These are phyloP conservation scores for Melitaea athalia DNA, from an alignment of 2,888 invertebrate species.

Conservation along the genomic window DNA sequence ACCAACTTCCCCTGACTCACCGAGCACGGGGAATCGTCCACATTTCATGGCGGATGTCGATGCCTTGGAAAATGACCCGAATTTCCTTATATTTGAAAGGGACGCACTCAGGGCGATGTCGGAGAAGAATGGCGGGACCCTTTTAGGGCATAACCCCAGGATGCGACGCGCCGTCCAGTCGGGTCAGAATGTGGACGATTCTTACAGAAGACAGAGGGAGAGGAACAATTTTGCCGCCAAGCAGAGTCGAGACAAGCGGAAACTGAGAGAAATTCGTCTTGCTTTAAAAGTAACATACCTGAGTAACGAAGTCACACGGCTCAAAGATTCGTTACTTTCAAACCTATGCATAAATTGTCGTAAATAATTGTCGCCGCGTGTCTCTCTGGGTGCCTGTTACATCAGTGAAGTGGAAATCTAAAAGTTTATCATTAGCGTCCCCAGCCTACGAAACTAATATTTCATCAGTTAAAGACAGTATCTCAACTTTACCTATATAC, in stretches of 20 bases:
- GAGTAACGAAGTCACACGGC: constrained; percentile 54
- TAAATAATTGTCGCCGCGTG: no score
- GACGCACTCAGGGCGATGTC: constrained; percentile 86
- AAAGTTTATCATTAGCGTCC: no score
- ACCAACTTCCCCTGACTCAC: no score
- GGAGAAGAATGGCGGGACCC: constrained; percentile 82
- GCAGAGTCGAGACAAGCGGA: constrained; percentile 93
- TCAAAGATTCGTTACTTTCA: constrained; percentile 41
- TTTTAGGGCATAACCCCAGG: constrained; percentile 84
- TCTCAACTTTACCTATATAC: no score
- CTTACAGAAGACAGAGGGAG: constrained; percentile 92
- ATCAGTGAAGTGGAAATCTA: no score
- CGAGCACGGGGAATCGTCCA: no score
- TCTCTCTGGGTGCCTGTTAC: no score
- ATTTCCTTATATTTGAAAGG: constrained; percentile 87
- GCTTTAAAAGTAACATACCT: constrained; percentile 93
- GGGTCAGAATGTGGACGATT: constrained; percentile 84
- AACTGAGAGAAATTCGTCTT: constrained; percentile 95
- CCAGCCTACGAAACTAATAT: no score
- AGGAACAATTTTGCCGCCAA: constrained; percentile 98
- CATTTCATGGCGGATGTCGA: constrained; percentile 50
- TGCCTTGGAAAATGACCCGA: constrained; percentile 73
- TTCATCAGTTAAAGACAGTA: no score
- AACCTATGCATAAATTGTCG: not conserved
- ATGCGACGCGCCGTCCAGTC: constrained; percentile 84